Evolutionary conservation across 2,888 invertebrate species (phyloP), one percentile per base, ranked within the genome.

Genomic region (Hypomecis punctinalis): DNA sequence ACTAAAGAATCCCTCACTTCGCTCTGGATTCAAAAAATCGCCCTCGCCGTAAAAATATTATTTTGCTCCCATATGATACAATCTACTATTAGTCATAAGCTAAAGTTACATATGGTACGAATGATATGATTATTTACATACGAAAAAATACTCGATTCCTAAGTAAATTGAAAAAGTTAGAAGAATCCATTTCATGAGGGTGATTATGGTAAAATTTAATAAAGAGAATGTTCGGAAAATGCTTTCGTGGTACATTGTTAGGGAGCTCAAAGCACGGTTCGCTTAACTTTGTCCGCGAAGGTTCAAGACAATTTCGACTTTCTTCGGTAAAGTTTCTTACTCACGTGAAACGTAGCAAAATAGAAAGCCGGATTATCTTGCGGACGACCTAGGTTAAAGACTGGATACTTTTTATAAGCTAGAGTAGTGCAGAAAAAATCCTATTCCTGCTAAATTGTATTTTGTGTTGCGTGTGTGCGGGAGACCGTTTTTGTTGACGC

Each of bases 231-330:
- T 57, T 61, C 61, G 69, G 71, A 56, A 57, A 76, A 77, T 67
- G 68, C 63, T 70, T 68, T 71, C 70, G 61, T 67, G 59, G 54
- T 68, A 63, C 66, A 72, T 66, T 69, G 64, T 71, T 69, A 71
- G 62, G 54, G 55, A 73, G 74, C 68, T 77, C 73, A 70, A 65
- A 63, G 39, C 69, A 74, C 71, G 73, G 68, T 70, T 73, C 72
- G 72, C 65, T 75, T 71, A 72, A 69, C 60, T 65, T 60, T 63
- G 57, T 64, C 53, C 61, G 61, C 62, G 60, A 67, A 74, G 75
- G 56, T 68, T 74, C 73, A 66, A 73, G 65, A 58, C 60, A 58
- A 65, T 63, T 71, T 45, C 49, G 46, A 68, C 65, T 62, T 72
- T 62, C 43, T 23, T 23, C 51, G 63, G 56, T 57, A 55, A 65